phyloP scores from a whole-genome alignment of 1,140 invertebrate species.

The Zaprionus ornatus region DNA sequence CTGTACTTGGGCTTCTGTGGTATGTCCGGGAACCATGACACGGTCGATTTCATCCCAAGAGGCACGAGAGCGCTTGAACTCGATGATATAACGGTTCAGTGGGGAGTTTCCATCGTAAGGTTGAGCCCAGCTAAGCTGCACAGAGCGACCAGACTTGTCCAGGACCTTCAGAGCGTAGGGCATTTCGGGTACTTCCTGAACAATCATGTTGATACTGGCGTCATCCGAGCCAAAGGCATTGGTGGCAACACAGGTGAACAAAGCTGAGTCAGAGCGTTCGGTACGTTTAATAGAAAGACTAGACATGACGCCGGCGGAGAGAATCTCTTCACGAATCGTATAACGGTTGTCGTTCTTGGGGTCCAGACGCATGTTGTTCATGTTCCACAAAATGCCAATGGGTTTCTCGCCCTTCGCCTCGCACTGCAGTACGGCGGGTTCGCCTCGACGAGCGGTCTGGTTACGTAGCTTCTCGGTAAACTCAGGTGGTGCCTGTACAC shows the following conservation, averaged over 20 bases:
- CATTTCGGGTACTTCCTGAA: conserved; percentile 97
- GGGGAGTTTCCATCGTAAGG: conserved; percentile 98
- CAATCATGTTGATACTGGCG: conserved; percentile 97
- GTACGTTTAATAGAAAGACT: conserved; percentile 95
- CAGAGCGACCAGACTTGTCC: conserved; percentile 94
- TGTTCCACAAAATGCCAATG: conserved; percentile 97
- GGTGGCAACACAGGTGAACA: conserved; percentile 97
- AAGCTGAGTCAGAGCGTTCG: conserved; percentile 94
- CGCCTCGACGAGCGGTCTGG: conserved; percentile 94
- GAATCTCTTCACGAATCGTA: conserved; percentile 95
- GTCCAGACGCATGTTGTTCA: conserved; percentile 95
- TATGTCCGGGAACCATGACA: conserved; percentile 92
- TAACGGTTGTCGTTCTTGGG: conserved; percentile 94
- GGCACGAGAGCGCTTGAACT: conserved; percentile 96
- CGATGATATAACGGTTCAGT: conserved; percentile 95
- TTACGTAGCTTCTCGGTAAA: conserved; percentile 96
- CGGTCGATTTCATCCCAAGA: conserved; percentile 93
- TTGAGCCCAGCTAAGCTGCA: conserved; percentile 95
- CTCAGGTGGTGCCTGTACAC: conserved; percentile 96
- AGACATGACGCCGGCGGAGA: conserved; percentile 93
- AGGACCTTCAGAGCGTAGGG: conserved; percentile 95
- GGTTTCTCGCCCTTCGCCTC: conserved; percentile 98
- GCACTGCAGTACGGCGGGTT: conserved; percentile 96
- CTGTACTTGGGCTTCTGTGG: conserved; percentile 94
- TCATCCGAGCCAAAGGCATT: conserved; percentile 98